Conservation (phyloP, 2,113 vertebrate genomes). For the Silurus glanis region DNA sequence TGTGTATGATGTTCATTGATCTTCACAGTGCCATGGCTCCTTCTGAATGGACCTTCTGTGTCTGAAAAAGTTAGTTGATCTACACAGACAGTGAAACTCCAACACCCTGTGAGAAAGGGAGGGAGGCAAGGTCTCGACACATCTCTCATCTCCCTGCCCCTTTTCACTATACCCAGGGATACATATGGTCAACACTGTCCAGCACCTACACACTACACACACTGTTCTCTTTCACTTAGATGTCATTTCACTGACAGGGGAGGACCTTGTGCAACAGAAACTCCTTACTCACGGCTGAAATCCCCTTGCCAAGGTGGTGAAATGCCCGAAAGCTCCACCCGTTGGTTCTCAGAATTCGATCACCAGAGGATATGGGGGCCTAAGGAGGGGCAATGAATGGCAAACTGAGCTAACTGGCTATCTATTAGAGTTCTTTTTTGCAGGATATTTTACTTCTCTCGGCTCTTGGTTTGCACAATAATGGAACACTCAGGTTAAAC, state of each 20-base stretch:
- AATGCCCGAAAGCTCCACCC: slow-evolving; percentile 24
- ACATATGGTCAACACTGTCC: slow-evolving; percentile 16
- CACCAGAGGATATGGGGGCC: background rate
- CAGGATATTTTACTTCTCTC: background rate
- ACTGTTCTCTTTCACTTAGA: slow-evolving; percentile 44
- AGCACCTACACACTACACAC: slow-evolving; percentile 40
- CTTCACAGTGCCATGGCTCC: background rate
- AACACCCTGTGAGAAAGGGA: background rate
- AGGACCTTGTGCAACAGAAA: slow-evolving; percentile 38
- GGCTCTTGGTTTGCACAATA: slow-evolving; percentile 38
- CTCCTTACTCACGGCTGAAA: slow-evolving; percentile 31
- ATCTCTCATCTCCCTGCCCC: slow-evolving; percentile 30
- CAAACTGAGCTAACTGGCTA: background rate
- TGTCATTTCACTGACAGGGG: slow-evolving; percentile 35
- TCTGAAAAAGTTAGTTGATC: background rate
- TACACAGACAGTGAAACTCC: slow-evolving; percentile 6
- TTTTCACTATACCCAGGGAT: slow-evolving; percentile 20
- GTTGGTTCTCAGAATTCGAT: slow-evolving; percentile 20
- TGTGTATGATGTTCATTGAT: slow-evolving; percentile 3
- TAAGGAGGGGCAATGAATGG: slow-evolving; percentile 10
- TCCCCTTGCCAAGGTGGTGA: slow-evolving; percentile 25
- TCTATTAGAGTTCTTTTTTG: background rate
- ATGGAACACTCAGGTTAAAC: slow-evolving; percentile 52
- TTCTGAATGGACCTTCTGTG: slow-evolving; percentile 28
- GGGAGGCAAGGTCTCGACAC: slow-evolving; percentile 8